Conservation (phyloP, 2,888 invertebrate species). For the Papilio protenor region DNA sequence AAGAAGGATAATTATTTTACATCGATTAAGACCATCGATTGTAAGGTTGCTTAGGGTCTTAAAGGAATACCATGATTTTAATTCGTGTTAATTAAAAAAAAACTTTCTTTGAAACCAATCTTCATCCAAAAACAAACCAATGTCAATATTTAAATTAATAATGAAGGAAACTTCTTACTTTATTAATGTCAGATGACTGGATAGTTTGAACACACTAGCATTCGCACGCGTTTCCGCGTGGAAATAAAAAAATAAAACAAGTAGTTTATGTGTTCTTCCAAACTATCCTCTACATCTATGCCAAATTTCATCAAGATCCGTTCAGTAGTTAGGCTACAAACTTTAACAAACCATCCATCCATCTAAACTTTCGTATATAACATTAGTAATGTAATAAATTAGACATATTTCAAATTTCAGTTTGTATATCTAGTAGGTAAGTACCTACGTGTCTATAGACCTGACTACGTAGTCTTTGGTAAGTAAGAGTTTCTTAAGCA, state of each 20-base stretch:
- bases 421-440: no score
- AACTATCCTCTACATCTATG: no score
- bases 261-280: no score
- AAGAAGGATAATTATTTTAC: constrained; percentile 64
- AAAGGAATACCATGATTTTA: neutral
- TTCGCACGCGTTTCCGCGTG: neutral
- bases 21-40: constrained; percentile 57
- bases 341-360: neutral
- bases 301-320: no score
- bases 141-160: neutral
- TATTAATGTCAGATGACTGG: neutral
- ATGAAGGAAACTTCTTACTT: neutral
- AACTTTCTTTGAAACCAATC: neutral
- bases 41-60: constrained; percentile 38
- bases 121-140: neutral
- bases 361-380: neutral
- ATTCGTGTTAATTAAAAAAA: no score
- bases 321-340: no score
- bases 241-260: no score
- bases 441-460: neutral
- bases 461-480: neutral
- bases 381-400: no score
- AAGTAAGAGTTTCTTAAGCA: neutral
- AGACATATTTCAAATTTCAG: no score
- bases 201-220: neutral